Evolutionary conservation across 2,888 invertebrate species (phyloP).

Genomic region (Cheilosia vernalis): DNA sequence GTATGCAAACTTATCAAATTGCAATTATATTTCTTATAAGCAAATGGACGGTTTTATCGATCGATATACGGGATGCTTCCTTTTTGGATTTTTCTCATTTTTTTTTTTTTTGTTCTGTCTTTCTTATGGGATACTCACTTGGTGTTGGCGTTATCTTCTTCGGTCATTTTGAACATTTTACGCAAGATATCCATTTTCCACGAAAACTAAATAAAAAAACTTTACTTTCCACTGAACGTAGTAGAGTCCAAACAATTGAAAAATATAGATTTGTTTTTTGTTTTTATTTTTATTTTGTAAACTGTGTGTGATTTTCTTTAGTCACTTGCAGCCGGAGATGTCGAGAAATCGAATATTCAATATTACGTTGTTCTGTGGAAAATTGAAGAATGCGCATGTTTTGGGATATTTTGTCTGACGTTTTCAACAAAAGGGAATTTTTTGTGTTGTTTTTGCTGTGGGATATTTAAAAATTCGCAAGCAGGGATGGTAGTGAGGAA

Average conservation of each 20-base stretch:
- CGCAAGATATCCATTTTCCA: constrained; percentile 79
- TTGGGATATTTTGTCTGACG: constrained; percentile 62
- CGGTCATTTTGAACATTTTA: constrained; percentile 80
- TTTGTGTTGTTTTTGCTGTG: constrained; percentile 32
- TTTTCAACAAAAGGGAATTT: neutral
- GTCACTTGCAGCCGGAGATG: constrained; percentile 69
- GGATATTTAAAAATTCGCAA: constrained; percentile 26
- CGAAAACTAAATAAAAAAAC: constrained; percentile 66
- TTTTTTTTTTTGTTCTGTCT: constrained; percentile 32
- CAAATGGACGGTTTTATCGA: constrained; percentile 55
- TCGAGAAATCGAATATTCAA: constrained; percentile 70
- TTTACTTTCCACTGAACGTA: constrained; percentile 40
- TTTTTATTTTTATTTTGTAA: constrained; percentile 19
- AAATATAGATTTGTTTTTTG: constrained; percentile 28
- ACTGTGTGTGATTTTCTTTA: constrained; percentile 39
- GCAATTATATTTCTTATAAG: neutral
- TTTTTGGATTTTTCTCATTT: constrained; percentile 51
- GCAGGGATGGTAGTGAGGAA: constrained; percentile 16
- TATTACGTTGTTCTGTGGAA: constrained; percentile 63
- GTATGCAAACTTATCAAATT: neutral
- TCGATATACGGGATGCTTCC: constrained; percentile 58
- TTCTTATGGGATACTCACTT: constrained; percentile 77
- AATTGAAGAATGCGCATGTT: constrained; percentile 68
- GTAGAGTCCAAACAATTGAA: constrained; percentile 43
- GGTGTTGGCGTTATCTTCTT: constrained; percentile 76